Evolutionary conservation across 2,888 invertebrate species (phyloP), one percentile per base, ranked within the genome.

Genomic region (Aleiodes alternator): DNA sequence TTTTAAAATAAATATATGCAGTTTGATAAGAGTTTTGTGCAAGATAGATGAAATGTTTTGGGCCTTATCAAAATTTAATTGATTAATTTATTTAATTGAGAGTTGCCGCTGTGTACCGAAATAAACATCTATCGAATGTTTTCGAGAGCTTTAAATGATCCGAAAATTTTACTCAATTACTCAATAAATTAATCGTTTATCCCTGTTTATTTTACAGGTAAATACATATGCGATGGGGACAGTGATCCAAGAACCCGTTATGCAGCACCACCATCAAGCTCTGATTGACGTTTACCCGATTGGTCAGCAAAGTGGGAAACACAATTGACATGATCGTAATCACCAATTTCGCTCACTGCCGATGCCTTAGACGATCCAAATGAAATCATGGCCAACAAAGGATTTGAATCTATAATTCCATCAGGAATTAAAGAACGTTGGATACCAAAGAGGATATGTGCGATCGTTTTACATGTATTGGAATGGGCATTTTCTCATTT

Each of bases 171-270:
- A 34, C 34, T 34, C 11, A 12, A 71, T 66, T 38, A 50, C 34
- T 34, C 11, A 38, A 23, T 51, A 23, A 9, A 61, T 29, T 23
- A 48, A 53, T 53, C 57, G 11, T 38, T 38, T 77, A 72, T 72
- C 9, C 9, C 43, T 7, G 9, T 70, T 16, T 56, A 86, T 86
- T 14, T 23, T 23, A 23, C 81, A 94, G 94, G 94, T 78, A 96
- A 95, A 92, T 96, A 96, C 87, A 95, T 96, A 84, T 96, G 96
- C 90, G 95, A 96, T 90, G 95, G 95, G 82, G 95, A 95, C 87
- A 90, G 92, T 14, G 91, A 91, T 80, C 87, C 89, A 53, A 88
- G 90, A 80, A 89, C 87, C 75, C 89, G 91, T 64, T 91, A 91
- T 81, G 91, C 91, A 70, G 90, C 90, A 72, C 90, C 91, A 56